Conservation (phyloP, 2,888 invertebrate genomes). For the Autographa gamma region DNA sequence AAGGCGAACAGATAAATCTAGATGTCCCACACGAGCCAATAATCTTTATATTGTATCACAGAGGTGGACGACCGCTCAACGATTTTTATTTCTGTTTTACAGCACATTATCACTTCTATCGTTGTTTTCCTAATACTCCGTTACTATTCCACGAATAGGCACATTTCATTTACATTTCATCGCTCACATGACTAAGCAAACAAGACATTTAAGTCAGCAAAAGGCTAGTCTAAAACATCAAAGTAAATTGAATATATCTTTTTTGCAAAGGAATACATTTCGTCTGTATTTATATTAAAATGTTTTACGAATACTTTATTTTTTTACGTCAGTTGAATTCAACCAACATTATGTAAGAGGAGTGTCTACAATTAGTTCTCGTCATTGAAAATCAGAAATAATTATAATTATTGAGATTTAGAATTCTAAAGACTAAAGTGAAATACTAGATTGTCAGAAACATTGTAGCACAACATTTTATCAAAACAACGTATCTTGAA, state of each 20-base stretch:
- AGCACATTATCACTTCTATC: conserved; percentile 25
- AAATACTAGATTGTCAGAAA: not conserved
- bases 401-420: not conserved
- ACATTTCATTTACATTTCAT: conserved; percentile 7
- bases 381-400: not conserved
- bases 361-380: not conserved
- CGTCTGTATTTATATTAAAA: not conserved
- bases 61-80: conserved; percentile 42
- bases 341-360: not conserved
- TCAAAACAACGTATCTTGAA: not conserved
- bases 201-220: conserved; percentile 10
- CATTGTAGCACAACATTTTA: not conserved
- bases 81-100: conserved; percentile 38
- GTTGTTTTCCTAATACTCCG: conserved; percentile 13
- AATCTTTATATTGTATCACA: conserved; percentile 42
- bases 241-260: conserved; percentile 3
- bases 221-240: conserved; percentile 8
- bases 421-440: not conserved
- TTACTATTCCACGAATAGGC: conserved; percentile 7
- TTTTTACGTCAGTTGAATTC: not conserved
- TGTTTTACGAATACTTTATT: not conserved
- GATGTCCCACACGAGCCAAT: conserved; percentile 39
- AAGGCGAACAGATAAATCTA: conserved; percentile 42
- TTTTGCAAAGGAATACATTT: not conserved
- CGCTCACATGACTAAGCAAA: conserved; percentile 5